These are phyloP conservation scores for Falco naumanni DNA, from an alignment of 2,797 vertebrate species.

Conservation along the genomic window DNA sequence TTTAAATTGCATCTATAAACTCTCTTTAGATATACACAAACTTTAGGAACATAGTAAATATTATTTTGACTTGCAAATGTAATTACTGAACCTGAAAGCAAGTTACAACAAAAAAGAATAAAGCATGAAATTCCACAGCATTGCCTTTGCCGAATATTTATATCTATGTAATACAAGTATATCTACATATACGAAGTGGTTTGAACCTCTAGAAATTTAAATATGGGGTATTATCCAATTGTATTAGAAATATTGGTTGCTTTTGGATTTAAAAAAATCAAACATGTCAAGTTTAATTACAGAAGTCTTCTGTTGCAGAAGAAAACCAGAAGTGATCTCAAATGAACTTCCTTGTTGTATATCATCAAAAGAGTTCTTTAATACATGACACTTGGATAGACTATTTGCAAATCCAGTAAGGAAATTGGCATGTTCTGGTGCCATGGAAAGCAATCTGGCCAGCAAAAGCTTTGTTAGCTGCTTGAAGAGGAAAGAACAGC, in stretches of 20 bases:
- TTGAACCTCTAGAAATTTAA: not conserved
- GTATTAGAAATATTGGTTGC: not conserved
- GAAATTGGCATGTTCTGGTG: not conserved
- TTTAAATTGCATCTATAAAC: conserved; percentile 39
- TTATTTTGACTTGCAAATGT: conserved; percentile 62
- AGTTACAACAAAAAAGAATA: not conserved
- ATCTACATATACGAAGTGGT: not conserved
- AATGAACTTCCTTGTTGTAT: not conserved
- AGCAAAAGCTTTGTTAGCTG: not conserved
- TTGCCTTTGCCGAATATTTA: not conserved
- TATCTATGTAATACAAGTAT: not conserved
- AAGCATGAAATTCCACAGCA: not conserved
- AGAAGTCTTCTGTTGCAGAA: not conserved
- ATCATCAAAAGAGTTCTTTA: not conserved
- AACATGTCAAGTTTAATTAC: not conserved
- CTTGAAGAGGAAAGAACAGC: not conserved
- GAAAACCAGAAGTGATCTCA: not conserved
- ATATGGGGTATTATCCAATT: not conserved
- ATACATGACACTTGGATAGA: not conserved
- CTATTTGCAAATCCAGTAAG: not conserved
- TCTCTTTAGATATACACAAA: conserved; percentile 36
- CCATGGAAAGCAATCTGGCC: not conserved
- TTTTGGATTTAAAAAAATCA: not conserved
- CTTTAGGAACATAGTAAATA: conserved; percentile 36
- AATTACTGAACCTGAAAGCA: conserved; percentile 41